phyloP scores from a whole-genome alignment of 2,888 invertebrate species.

The Drosophila merina region DNA sequence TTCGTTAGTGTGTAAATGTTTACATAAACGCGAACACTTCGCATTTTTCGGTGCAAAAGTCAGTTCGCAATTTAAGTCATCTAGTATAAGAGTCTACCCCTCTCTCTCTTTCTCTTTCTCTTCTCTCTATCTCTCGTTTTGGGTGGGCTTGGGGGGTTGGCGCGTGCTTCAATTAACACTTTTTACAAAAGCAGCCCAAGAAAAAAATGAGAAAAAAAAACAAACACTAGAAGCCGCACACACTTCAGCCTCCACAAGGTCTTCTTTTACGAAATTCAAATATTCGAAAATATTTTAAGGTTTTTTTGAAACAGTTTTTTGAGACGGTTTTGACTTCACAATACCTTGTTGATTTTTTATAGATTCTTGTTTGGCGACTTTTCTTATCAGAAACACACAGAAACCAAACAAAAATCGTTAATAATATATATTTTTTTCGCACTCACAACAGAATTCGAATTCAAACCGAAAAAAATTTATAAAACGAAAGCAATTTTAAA shows the following conservation, averaged over 20 bases:
- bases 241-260: constrained; percentile 1
- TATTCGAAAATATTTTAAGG: too few species aligned
- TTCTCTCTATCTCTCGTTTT: background rate
- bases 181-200: constrained; percentile 39
- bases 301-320: too few species aligned
- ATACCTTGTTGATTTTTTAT: background rate
- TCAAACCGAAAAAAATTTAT: background rate
- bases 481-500: background rate
- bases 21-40: constrained; percentile 65
- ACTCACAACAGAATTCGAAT: background rate
- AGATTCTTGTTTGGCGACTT: background rate
- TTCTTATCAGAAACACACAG: background rate
- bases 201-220: background rate
- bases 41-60: constrained; percentile 56
- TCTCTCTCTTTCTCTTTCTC: background rate
- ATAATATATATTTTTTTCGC: background rate
- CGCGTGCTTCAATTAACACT: constrained; percentile 74
- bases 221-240: constrained; percentile 17
- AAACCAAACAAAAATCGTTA: background rate
- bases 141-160: constrained; percentile 7
- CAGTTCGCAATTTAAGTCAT: constrained; percentile 30
- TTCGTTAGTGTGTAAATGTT: constrained; percentile 60
- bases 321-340: background rate
- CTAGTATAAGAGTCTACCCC: constrained; percentile 29
- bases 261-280: background rate